These are phyloP conservation scores for Coracias cyanogaster DNA, from an alignment of 2,797 vertebrate species.

Conservation along the genomic window DNA sequence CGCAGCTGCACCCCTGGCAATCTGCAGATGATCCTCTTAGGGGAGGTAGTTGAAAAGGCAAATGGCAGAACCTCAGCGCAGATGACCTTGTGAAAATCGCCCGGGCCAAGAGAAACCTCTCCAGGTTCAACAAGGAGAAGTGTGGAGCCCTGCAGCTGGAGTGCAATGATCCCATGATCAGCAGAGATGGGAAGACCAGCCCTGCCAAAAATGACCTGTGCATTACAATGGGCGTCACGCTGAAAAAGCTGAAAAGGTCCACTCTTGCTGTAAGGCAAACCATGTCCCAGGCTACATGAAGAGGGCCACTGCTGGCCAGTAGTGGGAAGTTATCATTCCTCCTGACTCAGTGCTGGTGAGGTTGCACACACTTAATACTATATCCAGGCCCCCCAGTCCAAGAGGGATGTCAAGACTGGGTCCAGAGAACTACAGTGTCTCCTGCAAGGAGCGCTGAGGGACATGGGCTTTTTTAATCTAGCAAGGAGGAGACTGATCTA, in stretches of 20 bases:
- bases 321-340: not conserved
- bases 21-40: accelerated
- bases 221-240: not conserved
- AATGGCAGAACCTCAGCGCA: not conserved
- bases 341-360: not conserved
- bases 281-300: not conserved
- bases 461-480: not conserved
- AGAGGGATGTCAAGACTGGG: not conserved
- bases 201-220: not conserved
- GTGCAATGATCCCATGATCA: not conserved
- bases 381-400: not conserved
- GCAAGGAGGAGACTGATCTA: not conserved
- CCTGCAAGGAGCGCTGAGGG: not conserved
- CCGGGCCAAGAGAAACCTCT: not conserved
- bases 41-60: not conserved
- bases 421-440: not conserved
- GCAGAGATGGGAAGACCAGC: not conserved
- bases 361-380: not conserved
- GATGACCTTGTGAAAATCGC: accelerated
- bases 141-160: not conserved
- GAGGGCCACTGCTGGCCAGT: not conserved
- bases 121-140: not conserved
- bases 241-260: not conserved
- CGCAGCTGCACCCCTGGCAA: accelerated
- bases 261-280: not conserved